Percentiles rank a stretch among this genome's conserved stretches.
These are phyloP conservation scores for Asarcornis scutulata DNA, from an alignment of 2,113 vertebrate species.

Conservation along the genomic window DNA sequence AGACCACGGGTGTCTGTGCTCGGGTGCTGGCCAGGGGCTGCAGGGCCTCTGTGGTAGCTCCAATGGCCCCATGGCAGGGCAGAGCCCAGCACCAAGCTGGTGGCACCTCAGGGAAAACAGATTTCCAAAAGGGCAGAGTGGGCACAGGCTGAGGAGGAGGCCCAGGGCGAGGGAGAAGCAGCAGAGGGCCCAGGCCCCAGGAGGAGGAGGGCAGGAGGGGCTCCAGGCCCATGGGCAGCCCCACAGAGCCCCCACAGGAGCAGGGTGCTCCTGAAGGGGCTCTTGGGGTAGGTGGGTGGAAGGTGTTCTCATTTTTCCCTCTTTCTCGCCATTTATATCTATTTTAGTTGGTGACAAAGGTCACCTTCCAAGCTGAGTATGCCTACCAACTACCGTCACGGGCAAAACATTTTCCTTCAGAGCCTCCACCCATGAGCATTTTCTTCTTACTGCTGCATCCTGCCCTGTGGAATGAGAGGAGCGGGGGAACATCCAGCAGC, in stretches of 20 bases:
- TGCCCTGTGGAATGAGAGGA: accelerated
- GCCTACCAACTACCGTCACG: too few relatives aligned
- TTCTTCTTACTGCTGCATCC: background rate
- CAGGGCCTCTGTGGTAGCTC: too few relatives aligned
- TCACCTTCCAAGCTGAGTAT: background rate
- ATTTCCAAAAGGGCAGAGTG: background rate
- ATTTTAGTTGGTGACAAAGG: background rate
- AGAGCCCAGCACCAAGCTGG: background rate
- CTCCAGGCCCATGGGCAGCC: background rate
- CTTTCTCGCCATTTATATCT: background rate
- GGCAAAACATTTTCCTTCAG: background rate
- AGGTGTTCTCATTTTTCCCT: background rate
- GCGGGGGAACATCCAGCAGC: background rate
- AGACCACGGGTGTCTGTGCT: too few relatives aligned
- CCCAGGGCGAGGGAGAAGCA: too few relatives aligned
- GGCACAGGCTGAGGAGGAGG: background rate
- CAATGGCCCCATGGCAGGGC: background rate
- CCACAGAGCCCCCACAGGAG: background rate
- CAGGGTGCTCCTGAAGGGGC: background rate
- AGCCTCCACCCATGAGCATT: background rate
- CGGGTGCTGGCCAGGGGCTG: too few relatives aligned
- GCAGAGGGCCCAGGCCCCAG: too few relatives aligned
- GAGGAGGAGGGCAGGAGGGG: background rate
- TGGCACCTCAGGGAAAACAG: background rate
- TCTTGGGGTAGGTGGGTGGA: background rate